Conservation (phyloP, 1,140 invertebrate species). For the Nasonia longicornis region DNA sequence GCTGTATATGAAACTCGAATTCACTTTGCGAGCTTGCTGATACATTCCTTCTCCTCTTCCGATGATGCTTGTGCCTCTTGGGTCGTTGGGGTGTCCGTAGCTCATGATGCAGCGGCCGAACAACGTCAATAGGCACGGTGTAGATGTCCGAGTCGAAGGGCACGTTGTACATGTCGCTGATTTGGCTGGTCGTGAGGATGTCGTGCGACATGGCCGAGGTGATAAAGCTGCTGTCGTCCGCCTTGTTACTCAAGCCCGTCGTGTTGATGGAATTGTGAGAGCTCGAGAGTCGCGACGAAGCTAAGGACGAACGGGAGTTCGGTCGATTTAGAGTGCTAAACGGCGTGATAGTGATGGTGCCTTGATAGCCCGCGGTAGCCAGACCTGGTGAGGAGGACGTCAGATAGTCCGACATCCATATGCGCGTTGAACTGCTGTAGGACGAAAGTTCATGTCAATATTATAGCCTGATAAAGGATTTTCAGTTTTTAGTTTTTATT, state of each 20-base stretch:
- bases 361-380: slow-evolving; percentile 53
- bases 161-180: slow-evolving; percentile 82
- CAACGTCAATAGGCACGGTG: slow-evolving; percentile 84
- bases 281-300: slow-evolving; percentile 80
- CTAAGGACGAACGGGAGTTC: slow-evolving; percentile 78
- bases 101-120: slow-evolving; percentile 70
- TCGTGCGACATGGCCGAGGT: slow-evolving; percentile 88
- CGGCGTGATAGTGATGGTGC: slow-evolving; percentile 64
- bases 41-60: slow-evolving; percentile 73
- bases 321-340: slow-evolving; percentile 72
- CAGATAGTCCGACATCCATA: slow-evolving; percentile 74
- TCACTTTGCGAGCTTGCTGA: slow-evolving; percentile 70
- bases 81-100: slow-evolving; percentile 68
- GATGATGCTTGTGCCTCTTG: slow-evolving; percentile 72
- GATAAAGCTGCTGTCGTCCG: slow-evolving; percentile 86
- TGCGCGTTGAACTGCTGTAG: slow-evolving; percentile 64
- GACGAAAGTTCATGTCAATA: background rate
- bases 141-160: slow-evolving; percentile 89
- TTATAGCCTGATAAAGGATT: background rate
- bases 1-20: slow-evolving; percentile 58
- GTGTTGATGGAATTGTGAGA: slow-evolving; percentile 84
- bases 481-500: slow-evolving; percentile 2
- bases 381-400: slow-evolving; percentile 74
- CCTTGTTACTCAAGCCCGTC: slow-evolving; percentile 76
- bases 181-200: slow-evolving; percentile 73